Conservation (phyloP, 2,113 vertebrate genomes). For the Trochalopteron elliotii region DNA sequence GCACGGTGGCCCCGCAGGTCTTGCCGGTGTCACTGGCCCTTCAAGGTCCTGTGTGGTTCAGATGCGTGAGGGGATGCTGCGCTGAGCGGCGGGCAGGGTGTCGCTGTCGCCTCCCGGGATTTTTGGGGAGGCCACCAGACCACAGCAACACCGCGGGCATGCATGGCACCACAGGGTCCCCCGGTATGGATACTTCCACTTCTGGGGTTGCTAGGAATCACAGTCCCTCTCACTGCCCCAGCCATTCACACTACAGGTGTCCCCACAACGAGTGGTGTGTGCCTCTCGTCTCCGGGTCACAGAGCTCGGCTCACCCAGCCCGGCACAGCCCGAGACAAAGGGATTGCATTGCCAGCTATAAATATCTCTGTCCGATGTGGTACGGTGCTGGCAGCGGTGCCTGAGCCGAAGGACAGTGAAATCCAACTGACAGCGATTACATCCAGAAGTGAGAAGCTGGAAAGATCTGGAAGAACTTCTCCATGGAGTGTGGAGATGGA, state of each 20-base stretch:
- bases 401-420: not conserved
- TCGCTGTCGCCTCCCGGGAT: not conserved
- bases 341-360: not conserved
- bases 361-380: not conserved
- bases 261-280: fast-evolving
- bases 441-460: not conserved
- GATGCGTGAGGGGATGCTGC: not conserved
- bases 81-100: fast-evolving
- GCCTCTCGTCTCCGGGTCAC: fast-evolving
- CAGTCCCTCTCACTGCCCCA: not conserved
- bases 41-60: fast-evolving
- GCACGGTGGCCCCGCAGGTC: fast-evolving
- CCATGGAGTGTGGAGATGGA: too few species aligned
- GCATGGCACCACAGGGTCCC: too few species aligned
- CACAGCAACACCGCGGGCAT: not conserved
- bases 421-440: not conserved
- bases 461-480: not conserved
- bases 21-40: too few species aligned
- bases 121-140: too few species aligned
- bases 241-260: not conserved
- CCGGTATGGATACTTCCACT: fast-evolving
- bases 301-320: not conserved
- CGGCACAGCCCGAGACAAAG: not conserved
- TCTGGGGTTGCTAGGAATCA: not conserved
- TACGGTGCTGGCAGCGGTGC: fast-evolving